Percentiles rank a stretch among this genome's conserved stretches.
These are phyloP conservation scores for Steinernema feltiae DNA, from an alignment of 1,140 invertebrate species.

Conservation along the genomic window DNA sequence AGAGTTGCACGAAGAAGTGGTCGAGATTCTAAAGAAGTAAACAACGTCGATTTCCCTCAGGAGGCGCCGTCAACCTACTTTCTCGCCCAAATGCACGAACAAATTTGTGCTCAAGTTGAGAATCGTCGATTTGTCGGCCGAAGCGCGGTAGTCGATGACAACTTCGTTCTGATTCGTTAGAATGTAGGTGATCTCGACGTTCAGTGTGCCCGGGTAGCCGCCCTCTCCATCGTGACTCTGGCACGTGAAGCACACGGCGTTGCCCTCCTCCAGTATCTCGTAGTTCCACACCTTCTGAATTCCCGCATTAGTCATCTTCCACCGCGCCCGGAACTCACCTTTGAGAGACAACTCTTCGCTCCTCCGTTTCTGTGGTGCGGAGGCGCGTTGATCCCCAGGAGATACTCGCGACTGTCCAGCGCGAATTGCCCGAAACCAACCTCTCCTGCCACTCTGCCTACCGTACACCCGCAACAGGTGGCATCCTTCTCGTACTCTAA, in stretches of 20 bases:
- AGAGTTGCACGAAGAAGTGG: conserved; percentile 4
- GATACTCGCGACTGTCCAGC: neutral
- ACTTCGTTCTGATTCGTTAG: conserved; percentile 10
- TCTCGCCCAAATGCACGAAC: neutral
- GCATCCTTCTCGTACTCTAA: neutral
- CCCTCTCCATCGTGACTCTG: neutral
- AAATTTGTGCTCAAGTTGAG: conserved; percentile 1
- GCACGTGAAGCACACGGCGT: conserved; percentile 7
- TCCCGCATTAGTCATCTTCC: neutral
- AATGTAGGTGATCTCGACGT: neutral
- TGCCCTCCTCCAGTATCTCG: neutral
- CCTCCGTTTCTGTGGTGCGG: conserved; percentile 1
- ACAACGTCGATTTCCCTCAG: neutral
- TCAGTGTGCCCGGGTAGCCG: neutral
- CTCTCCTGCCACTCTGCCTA: conserved; percentile 1
- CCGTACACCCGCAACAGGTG: neutral
- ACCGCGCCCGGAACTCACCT: neutral
- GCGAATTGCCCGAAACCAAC: neutral
- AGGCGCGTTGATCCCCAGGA: neutral
- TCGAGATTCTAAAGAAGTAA: conserved; percentile 1
- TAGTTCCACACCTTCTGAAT: conserved; percentile 8
- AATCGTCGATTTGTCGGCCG: neutral
- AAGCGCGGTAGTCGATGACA: conserved; percentile 4
- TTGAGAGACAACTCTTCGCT: neutral
- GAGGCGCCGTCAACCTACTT: neutral